Evolutionary conservation across 2,888 invertebrate genomes (phyloP), one percentile per base, ranked within the genome.

Genomic region (Dryadula phaetusa): DNA sequence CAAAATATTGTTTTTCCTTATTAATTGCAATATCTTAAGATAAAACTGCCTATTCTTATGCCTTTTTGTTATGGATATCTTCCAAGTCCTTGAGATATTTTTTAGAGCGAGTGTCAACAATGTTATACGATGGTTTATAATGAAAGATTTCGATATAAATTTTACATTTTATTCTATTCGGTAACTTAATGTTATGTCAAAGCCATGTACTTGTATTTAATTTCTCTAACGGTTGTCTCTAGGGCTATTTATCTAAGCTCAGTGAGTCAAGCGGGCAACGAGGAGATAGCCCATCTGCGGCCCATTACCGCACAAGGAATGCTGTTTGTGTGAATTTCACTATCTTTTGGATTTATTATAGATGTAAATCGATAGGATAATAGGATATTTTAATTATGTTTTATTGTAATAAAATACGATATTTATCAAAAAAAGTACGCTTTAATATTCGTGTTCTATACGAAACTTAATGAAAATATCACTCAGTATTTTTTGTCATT

Each of bases 231-330:
- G 60, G 44, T 44, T 44, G 60, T 60, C 44, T 22, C 60, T 44
- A 6, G 14, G 44, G 44, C 49, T 52, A 63, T 63, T 58, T 44
- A 70, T 72, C 66, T 64, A 69, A 66, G 62, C 66, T 63, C 64
- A 64, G 63, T 72, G 70, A 74, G 72, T 71, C 72, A 67, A 72
- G 70, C 67, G 54, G 44, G 54, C 69, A 58, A 58, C 62, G 60
- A 49, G 63, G 58, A 58, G 67, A 67, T 69, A 68, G 40, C 34
- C 63, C 74, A 74, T 74, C 68, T 74, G 74, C 28, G 67, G 53
- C 66, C 66, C 66, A 75, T 76, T 73, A 75, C 67, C 66, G 64
- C 54, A 70, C 65, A 73, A 71, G 69, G 69, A 72, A 74, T 70
- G 63, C 61, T 64, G 67, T 70, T 71, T 70, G 67, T 72, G 69